Conservation (phyloP, 2,888 invertebrate genomes). For the Stenotaenia linearis region DNA sequence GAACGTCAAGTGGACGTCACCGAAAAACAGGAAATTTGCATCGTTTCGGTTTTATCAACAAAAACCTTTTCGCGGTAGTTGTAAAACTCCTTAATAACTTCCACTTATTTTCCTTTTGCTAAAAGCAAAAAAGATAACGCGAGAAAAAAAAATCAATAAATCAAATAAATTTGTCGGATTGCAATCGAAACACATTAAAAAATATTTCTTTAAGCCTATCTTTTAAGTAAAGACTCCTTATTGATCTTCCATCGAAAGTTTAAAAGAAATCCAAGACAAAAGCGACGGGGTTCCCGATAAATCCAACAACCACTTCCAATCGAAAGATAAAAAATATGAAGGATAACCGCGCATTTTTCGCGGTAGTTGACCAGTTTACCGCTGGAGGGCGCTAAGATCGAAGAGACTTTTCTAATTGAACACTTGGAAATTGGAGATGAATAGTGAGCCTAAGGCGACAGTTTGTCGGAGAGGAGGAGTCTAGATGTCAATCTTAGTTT, state of each 20-base stretch:
- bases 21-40: slow-evolving; percentile 6
- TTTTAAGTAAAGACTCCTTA: too few species aligned
- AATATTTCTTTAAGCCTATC: neutral
- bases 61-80: neutral
- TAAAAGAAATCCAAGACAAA: neutral
- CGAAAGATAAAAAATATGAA: neutral
- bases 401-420: slow-evolving; percentile 14
- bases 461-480: slow-evolving; percentile 7
- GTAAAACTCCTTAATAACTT: too few species aligned
- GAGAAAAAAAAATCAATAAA: too few species aligned
- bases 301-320: neutral
- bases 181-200: neutral
- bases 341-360: neutral
- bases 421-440: slow-evolving; percentile 1
- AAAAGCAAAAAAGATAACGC: too few species aligned
- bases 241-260: neutral
- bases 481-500: slow-evolving; percentile 26
- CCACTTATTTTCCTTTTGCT: too few species aligned
- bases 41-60: slow-evolving; percentile 1
- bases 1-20: slow-evolving; percentile 22
- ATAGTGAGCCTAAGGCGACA: slow-evolving; percentile 14
- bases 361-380: neutral
- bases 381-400: neutral
- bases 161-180: too few species aligned
- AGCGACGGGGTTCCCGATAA: too few species aligned